Conservation (phyloP, 1,140 invertebrate species). For the Drosophila lini region DNA sequence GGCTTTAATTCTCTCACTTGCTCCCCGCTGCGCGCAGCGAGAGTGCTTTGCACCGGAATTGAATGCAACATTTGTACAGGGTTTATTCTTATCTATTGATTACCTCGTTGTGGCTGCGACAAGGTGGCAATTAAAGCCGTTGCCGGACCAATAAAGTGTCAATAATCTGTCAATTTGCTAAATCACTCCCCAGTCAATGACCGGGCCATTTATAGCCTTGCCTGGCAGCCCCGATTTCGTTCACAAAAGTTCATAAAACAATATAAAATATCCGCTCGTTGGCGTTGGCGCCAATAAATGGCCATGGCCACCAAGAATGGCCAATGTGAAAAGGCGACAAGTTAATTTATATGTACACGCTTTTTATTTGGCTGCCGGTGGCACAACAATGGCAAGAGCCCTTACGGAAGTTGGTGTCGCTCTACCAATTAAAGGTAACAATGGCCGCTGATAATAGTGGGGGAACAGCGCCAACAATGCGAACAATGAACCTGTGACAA, state of each 20-base stretch:
- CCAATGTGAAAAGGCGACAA: constrained; percentile 69
- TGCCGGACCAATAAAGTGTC: constrained; percentile 64
- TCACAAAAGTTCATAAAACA: constrained; percentile 71
- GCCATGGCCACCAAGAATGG: constrained; percentile 62
- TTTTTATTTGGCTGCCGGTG: constrained; percentile 16
- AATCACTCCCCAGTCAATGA: constrained; percentile 67
- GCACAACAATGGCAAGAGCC: constrained; percentile 26
- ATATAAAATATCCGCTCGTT: constrained; percentile 65
- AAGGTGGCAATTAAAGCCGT: constrained; percentile 43
- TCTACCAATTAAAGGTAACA: constrained; percentile 76
- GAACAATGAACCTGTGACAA: constrained; percentile 75
- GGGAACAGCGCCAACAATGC: constrained; percentile 51
- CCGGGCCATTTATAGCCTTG: constrained; percentile 50
- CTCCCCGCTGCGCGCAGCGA: not conserved
- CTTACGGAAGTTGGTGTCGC: constrained; percentile 28
- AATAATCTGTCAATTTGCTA: constrained; percentile 78
- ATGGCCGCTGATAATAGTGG: constrained; percentile 63
- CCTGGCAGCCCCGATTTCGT: constrained; percentile 31
- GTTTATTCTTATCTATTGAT: constrained; percentile 9
- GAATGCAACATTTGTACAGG: not conserved
- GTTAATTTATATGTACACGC: constrained; percentile 68
- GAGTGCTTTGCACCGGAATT: not conserved
- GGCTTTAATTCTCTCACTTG: constrained; percentile 4
- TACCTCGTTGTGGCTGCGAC: not conserved
- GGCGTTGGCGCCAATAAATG: constrained; percentile 28